Base-by-base conservation (phyloP, 2,797 vertebrate species). In the Cottoperca gobio region DNA sequence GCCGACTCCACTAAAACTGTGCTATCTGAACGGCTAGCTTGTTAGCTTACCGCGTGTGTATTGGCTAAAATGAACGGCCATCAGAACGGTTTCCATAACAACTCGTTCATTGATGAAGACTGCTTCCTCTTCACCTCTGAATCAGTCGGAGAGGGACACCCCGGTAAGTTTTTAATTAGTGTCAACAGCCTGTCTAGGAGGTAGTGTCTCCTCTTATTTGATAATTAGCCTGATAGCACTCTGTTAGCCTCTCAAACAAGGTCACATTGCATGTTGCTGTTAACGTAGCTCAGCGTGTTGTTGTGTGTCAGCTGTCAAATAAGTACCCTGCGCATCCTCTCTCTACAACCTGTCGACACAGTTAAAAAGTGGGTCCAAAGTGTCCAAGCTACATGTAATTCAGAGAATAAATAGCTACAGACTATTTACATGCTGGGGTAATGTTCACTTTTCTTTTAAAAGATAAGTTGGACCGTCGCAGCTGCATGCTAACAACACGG, bases 101-200 rank as follows among this genome's bases (percentile, higher is more conserved):
- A 96, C 86, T 91, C 89, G 1, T 87, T 93, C 61, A 91, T 92
- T 50, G 96, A 97, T 59, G 97, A 97, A 86, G 96, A 96, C 83
- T 95, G 95, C 37, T 99, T 99, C 88, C 95, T 99, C 45, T 99
- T 99, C 91, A 98, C 97, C 1, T 99, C 97, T 0, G 97, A 99
- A 58, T 98, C 97, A 0, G 97, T 99, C 14, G 97, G 97, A 23
- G 97, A 99, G 89, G 97, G 97, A 76, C 97, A 99, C 70, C 96
- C 97, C 48, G 97, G 97, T 98, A 82, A 93, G 95, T 86, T 61
- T 2, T n/a, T 23, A 19, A 16, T 2, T 0, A 10, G 2, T 6
- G 33, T 33, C 33, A 39, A 1, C 39, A 4, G 11, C 7, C 5
- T 19, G 12, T 40, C 11, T 48, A 59, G 0, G n/a, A 11, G 12